Conservation (phyloP, 2,888 invertebrate genomes). For the Trissolcus brochymenae region DNA sequence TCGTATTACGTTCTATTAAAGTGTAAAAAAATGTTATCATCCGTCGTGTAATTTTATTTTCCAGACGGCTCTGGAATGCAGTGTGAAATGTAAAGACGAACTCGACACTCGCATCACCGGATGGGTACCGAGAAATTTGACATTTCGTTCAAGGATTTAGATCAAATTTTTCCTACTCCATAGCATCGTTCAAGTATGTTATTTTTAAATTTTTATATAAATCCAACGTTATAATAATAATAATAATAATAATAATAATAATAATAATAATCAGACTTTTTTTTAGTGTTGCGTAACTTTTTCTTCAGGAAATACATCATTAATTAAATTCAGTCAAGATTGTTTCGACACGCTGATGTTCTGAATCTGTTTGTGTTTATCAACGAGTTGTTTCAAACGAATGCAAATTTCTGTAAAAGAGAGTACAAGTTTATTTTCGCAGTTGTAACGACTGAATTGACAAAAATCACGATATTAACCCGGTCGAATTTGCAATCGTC, state of each 20-base stretch:
- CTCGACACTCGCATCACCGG: too few species aligned
- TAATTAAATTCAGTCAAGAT: neutral
- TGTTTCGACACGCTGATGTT: neutral
- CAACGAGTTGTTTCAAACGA: constrained; percentile 27
- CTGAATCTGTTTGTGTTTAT: constrained; percentile 14
- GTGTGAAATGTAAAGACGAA: too few species aligned
- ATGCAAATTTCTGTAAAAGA: constrained; percentile 20
- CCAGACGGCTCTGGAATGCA: neutral
- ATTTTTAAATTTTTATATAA: too few species aligned
- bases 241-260: too few species aligned
- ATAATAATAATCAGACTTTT: too few species aligned
- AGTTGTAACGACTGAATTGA: constrained; percentile 26
- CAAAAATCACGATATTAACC: constrained; percentile 38
- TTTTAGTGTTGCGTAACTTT: neutral
- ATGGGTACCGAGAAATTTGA: too few species aligned
- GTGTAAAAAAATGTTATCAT: too few species aligned
- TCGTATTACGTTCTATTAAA: neutral
- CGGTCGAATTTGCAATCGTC: constrained; percentile 14
- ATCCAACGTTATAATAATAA: too few species aligned
- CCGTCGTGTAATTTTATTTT: neutral
- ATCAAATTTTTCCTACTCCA: too few species aligned
- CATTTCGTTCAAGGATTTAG: too few species aligned
- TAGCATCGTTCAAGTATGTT: too few species aligned
- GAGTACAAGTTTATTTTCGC: constrained; percentile 16
- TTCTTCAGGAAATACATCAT: neutral